Evolutionary conservation across 2,888 invertebrate species (phyloP), one percentile per base, ranked within the genome.

Genomic region (Synergus japonicus): DNA sequence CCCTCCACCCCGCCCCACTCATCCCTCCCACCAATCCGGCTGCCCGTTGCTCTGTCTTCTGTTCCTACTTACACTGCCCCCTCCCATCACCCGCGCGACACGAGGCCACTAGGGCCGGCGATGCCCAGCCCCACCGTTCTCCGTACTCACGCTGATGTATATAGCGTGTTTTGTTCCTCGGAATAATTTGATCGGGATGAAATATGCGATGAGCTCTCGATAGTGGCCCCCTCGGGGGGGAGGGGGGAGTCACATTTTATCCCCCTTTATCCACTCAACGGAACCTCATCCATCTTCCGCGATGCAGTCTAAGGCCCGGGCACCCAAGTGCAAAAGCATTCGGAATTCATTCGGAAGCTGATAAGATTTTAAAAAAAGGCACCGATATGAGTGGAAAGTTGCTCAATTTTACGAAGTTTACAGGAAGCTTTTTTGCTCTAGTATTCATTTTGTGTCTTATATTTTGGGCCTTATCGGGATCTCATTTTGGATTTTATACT

Each of bases 111-210:
- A 37, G 37, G 37, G 37, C 54, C 69, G 37, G 12, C 22, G 18
- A 60, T 22, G 46, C n/a, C 76, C 43, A 64, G 29, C 63, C 69
- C 76, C 64, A 78, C 63, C 82, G 78, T 85, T 80, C 76, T 79
- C 67, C 64, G 78, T 77, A 41, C 83, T 83, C 83, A 58, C 78
- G 82, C 82, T 82, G 82, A 86, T 85, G 82, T 83, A 82, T 83
- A 81, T 83, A 83, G 82, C 86, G 83, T 86, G 87, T 88, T 88
- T 88, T 87, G 84, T 87, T 87, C 85, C 84, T 79, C 80, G 85
- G 86, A 88, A 88, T 88, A 88, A 88, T 88, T 88, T 88, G 87
- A 87, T 88, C 87, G 85, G 86, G 83, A 86, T 86, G 86, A 86
- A 88, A 88, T 88, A 88, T 88, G 86, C 88, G 87, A 88, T 87